Evolutionary conservation across 2,113 vertebrate genomes (phyloP).

Genomic region (Amblyopsis rosae): DNA sequence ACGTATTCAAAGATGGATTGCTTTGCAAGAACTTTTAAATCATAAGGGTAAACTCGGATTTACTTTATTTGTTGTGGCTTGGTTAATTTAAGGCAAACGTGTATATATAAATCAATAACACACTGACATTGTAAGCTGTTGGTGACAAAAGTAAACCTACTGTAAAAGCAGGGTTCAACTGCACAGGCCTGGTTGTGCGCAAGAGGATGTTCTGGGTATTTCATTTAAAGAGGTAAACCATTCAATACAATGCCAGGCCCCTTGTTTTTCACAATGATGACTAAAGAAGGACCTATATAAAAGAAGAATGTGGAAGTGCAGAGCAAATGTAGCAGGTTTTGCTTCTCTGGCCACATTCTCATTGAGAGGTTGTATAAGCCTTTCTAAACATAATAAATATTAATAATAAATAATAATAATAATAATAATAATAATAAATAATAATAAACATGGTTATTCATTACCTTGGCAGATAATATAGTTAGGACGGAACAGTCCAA

Average conservation of each 20-base stretch:
- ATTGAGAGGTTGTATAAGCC: constrained; percentile 32
- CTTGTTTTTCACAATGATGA: constrained; percentile 9
- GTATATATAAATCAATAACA: not conserved
- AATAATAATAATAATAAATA: too few relatives aligned
- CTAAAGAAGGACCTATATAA: constrained; percentile 32
- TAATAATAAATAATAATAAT: too few relatives aligned
- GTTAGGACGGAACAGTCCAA: constrained; percentile 28
- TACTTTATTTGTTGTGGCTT: not conserved
- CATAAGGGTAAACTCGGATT: constrained; percentile 11
- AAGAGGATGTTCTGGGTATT: not conserved
- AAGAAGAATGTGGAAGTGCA: not conserved
- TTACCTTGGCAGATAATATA: constrained; percentile 29
- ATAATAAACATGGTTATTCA: constrained; percentile 35
- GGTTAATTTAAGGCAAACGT: constrained; percentile 11
- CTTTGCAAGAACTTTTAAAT: constrained; percentile 1
- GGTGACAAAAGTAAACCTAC: constrained; percentile 1
- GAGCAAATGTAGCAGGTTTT: not conserved
- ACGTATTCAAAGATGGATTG: constrained; percentile 8
- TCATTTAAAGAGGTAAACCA: constrained; percentile 15
- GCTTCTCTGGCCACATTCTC: constrained; percentile 22
- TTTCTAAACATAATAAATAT: too few relatives aligned
- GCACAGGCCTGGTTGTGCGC: not conserved
- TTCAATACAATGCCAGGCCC: not conserved
- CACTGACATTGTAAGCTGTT: not conserved
- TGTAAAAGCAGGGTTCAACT: not conserved